phyloP scores from a whole-genome alignment of 2,888 invertebrate species.

The Eugnorisma glareosa region DNA sequence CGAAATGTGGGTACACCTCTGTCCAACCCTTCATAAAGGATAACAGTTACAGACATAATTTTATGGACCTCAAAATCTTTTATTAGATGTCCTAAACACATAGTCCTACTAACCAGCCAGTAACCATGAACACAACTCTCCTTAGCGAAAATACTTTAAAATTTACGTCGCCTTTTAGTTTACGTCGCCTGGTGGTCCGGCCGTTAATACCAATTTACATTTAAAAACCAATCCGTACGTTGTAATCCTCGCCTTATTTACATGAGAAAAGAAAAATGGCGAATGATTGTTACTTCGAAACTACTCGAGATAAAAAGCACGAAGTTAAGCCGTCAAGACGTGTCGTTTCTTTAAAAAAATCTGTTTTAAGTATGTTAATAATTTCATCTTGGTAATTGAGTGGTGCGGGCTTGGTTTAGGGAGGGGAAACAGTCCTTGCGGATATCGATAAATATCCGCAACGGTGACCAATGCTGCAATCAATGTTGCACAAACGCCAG shows the following conservation, averaged over 20 bases:
- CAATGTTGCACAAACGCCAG: too few relatives aligned
- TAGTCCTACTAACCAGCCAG: conserved; percentile 42
- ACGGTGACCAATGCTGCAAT: conserved; percentile 23
- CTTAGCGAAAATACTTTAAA: conserved; percentile 45
- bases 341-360: conserved; percentile 71
- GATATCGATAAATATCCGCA: conserved; percentile 62
- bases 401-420: conserved; percentile 64
- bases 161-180: conserved; percentile 58
- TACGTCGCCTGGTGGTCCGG: conserved; percentile 67
- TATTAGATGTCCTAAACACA: conserved; percentile 8
- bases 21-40: not conserved
- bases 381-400: conserved; percentile 79
- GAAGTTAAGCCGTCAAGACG: conserved; percentile 70
- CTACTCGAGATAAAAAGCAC: conserved; percentile 62
- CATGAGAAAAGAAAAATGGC: conserved; percentile 66
- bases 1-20: not conserved
- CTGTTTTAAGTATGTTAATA: conserved; percentile 78
- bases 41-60: not conserved
- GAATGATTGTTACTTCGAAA: conserved; percentile 60
- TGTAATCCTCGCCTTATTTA: conserved; percentile 60
- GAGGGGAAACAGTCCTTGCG: conserved; percentile 38
- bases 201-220: conserved; percentile 64
- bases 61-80: not conserved
- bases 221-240: conserved; percentile 63
- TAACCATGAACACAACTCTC: conserved; percentile 31